Conservation (phyloP, 2,113 vertebrate genomes). For the Tragelaphus imberbis region DNA sequence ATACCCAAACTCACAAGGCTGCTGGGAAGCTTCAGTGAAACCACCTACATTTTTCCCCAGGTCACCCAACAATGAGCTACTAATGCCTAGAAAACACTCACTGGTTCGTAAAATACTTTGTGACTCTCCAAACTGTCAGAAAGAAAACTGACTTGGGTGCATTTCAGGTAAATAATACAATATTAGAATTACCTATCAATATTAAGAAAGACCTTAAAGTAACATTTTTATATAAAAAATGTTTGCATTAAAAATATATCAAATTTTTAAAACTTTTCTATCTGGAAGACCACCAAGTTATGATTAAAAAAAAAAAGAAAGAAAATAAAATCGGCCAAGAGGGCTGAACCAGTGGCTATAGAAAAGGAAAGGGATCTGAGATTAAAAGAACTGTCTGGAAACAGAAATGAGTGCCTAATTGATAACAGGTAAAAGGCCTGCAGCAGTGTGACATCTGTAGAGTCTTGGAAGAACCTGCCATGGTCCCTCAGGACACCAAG, state of each 20-base stretch:
- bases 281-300: not conserved
- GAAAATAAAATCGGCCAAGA: not conserved
- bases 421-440: not conserved
- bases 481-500: not conserved
- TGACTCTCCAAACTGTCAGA: not conserved
- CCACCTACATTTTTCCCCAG: not conserved
- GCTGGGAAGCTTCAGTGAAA: not conserved
- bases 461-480: not conserved
- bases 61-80: not conserved
- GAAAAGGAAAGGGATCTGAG: not conserved
- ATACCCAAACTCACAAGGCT: not conserved
- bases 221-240: slow-evolving; percentile 7
- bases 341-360: not conserved
- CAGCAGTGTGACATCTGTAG: too few species aligned
- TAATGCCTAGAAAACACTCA: not conserved
- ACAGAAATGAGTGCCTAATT: not conserved
- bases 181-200: not conserved
- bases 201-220: not conserved
- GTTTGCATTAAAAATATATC: not conserved
- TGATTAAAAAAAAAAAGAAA: not conserved
- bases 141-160: not conserved
- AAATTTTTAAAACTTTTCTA: not conserved
- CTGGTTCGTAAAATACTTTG: not conserved
- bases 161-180: not conserved
- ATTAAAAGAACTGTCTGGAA: not conserved